Conservation (phyloP, 1,140 invertebrate genomes). For the Magallana ariakensis region DNA sequence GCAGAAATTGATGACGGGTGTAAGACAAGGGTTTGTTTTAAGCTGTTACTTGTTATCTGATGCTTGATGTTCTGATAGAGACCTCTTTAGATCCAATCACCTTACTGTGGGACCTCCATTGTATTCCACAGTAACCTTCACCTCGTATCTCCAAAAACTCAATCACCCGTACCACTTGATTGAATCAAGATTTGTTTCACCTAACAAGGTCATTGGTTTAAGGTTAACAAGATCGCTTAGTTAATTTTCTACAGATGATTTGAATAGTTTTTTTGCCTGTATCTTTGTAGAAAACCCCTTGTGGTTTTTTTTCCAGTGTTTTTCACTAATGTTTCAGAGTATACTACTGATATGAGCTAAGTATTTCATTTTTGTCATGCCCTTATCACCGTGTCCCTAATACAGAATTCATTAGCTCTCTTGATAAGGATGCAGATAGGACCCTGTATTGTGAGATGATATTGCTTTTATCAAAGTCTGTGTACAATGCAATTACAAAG, state of each 20-base stretch:
- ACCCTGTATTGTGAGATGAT: background rate
- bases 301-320: too few species aligned
- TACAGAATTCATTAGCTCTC: too few species aligned
- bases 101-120: background rate
- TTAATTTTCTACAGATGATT: background rate
- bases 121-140: background rate
- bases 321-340: too few species aligned
- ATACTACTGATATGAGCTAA: too few species aligned
- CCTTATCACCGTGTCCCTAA: too few species aligned
- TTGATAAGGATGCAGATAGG: background rate
- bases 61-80: conserved; percentile 2
- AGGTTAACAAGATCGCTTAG: background rate
- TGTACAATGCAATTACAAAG: background rate
- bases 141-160: background rate
- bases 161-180: conserved; percentile 1
- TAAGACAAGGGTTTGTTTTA: conserved; percentile 13
- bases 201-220: background rate
- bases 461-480: background rate
- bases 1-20: background rate
- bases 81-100: background rate
- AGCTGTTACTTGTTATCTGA: conserved; percentile 1
- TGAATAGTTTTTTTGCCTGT: background rate
- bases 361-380: too few species aligned
- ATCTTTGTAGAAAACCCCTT: too few species aligned
- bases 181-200: background rate